Conservation (phyloP, 2,113 vertebrate genomes). For the Phaethornis superciliosus region DNA sequence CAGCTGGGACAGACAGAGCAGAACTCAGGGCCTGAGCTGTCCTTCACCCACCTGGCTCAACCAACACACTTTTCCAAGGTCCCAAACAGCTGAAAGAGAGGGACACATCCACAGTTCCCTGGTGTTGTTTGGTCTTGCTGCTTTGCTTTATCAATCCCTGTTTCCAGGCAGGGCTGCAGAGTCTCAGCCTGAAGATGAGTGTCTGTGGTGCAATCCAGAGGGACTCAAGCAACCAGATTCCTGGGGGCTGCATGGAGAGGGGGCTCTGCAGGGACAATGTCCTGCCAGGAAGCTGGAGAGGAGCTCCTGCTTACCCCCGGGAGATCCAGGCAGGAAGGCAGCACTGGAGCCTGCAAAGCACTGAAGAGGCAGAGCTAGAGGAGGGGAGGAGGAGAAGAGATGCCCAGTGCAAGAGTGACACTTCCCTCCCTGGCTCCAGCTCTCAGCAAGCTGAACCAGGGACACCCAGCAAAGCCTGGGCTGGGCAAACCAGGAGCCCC, state of each 20-base stretch:
- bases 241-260: background rate
- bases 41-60: background rate
- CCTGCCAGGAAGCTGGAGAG: background rate
- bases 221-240: conserved; percentile 11
- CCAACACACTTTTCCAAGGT: background rate
- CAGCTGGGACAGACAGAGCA: background rate
- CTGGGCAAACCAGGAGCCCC: background rate
- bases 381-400: background rate
- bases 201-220: conserved; percentile 59
- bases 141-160: background rate
- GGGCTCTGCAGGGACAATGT: background rate
- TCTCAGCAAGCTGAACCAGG: background rate
- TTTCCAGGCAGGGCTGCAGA: conserved; percentile 9
- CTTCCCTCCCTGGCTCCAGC: conserved; percentile 1
- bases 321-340: background rate
- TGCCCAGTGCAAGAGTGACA: accelerated
- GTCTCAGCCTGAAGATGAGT: background rate
- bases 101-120: background rate
- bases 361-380: background rate
- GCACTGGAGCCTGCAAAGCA: background rate
- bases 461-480: background rate
- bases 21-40: background rate
- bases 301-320: background rate
- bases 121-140: background rate
- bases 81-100: background rate